Evolutionary conservation across 2,113 vertebrate species (phyloP).

Genomic region (Cyrtonyx montezumae): DNA sequence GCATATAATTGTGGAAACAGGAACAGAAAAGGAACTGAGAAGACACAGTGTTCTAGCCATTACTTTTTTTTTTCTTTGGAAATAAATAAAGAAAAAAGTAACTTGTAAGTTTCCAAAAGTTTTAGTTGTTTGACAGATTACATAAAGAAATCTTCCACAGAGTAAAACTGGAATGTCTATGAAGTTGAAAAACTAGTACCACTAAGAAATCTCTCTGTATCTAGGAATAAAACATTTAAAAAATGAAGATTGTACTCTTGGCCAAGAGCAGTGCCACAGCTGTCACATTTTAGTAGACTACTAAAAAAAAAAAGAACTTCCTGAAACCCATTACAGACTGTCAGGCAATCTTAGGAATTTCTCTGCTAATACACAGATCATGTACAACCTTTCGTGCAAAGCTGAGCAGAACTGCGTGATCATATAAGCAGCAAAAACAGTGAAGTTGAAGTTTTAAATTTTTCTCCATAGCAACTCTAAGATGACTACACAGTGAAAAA

Average conservation of each 20-base stretch:
- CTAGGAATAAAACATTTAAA: background rate
- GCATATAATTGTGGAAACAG: constrained; percentile 27
- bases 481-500: background rate
- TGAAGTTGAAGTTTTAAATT: background rate
- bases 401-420: background rate
- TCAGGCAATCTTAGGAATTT: background rate
- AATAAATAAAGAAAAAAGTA: constrained; percentile 8
- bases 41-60: background rate
- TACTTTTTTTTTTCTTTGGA: background rate
- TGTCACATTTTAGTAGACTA: background rate
- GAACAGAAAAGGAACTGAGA: constrained; percentile 50
- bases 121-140: background rate
- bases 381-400: background rate
- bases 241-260: background rate
- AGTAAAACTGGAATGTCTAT: background rate
- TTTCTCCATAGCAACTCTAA: background rate
- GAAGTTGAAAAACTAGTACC: background rate
- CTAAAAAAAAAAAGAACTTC: background rate
- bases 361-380: background rate
- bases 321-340: background rate
- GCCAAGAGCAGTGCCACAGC: background rate
- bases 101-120: background rate
- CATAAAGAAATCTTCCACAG: background rate
- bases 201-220: background rate
- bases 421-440: background rate